Conservation (phyloP, 2,113 vertebrate genomes). For the Nycticryphes semicollaris region DNA sequence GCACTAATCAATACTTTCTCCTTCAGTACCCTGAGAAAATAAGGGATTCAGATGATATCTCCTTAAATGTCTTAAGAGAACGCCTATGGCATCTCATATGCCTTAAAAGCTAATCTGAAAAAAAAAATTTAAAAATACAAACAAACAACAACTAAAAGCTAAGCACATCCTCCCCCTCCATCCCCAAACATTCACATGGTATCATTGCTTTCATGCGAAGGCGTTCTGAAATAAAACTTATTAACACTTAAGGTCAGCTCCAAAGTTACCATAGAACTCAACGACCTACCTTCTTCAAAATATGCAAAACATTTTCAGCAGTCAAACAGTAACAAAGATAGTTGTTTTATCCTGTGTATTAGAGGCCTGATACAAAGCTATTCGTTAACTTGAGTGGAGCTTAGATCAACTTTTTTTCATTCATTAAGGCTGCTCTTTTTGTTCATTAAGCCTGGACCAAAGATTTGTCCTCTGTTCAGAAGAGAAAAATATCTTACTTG, state of each 20-base stretch:
- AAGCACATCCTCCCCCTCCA: background rate
- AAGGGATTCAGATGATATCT: slow-evolving; percentile 58
- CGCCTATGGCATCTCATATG: slow-evolving; percentile 48
- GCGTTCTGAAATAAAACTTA: background rate
- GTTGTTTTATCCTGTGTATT: background rate
- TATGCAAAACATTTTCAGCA: background rate
- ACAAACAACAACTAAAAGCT: background rate
- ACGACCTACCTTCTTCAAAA: background rate
- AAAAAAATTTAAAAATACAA: background rate
- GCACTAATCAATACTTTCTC: slow-evolving; percentile 72
- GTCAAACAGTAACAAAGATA: background rate
- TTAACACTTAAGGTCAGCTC: background rate
- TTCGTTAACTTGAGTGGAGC: background rate
- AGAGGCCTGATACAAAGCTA: background rate
- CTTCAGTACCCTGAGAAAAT: slow-evolving; percentile 69
- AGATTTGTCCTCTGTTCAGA: background rate
- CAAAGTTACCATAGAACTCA: background rate
- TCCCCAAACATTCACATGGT: background rate
- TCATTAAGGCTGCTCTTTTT: background rate
- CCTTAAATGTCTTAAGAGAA: slow-evolving; percentile 56
- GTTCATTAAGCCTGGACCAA: background rate
- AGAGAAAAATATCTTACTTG: background rate
- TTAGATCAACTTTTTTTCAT: background rate
- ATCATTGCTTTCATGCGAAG: background rate
- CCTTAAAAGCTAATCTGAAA: slow-evolving; percentile 16